A percentile compares a stretch with the other conserved stretches of the same genome.
Conservation (phyloP, 2,113 vertebrate genomes). For the Anhinga anhinga region DNA sequence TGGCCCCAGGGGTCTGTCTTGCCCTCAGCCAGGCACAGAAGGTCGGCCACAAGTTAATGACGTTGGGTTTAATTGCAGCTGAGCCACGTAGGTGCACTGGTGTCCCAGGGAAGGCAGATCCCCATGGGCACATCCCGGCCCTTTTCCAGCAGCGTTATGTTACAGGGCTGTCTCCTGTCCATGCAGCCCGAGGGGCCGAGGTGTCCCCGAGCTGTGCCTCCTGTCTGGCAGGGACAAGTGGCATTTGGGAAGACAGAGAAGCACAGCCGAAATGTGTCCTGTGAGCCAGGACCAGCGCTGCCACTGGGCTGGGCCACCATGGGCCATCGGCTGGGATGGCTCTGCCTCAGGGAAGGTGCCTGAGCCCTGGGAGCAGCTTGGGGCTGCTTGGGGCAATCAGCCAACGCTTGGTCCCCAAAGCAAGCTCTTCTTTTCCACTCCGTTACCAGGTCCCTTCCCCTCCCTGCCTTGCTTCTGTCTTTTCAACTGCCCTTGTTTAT, state of each 20-base stretch:
- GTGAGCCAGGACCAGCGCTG: not conserved
- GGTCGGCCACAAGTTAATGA: accelerated
- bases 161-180: not conserved
- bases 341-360: not conserved
- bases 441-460: not conserved
- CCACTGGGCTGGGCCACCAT: not conserved
- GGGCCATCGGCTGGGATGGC: not conserved
- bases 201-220: accelerated
- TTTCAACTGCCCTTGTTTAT: not conserved
- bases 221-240: accelerated
- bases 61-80: accelerated
- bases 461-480: not conserved
- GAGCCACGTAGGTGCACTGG: accelerated
- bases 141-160: not conserved
- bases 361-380: not conserved
- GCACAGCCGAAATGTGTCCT: not conserved
- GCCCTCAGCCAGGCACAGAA: not conserved
- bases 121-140: not conserved
- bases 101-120: not conserved
- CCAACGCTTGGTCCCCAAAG: not conserved
- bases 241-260: not conserved
- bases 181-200: accelerated
- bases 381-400: not conserved
- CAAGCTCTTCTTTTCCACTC: not conserved
- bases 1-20: not conserved